Base-by-base conservation (phyloP, 2,113 vertebrate species). In the Sceloporus tristichus region DNA sequence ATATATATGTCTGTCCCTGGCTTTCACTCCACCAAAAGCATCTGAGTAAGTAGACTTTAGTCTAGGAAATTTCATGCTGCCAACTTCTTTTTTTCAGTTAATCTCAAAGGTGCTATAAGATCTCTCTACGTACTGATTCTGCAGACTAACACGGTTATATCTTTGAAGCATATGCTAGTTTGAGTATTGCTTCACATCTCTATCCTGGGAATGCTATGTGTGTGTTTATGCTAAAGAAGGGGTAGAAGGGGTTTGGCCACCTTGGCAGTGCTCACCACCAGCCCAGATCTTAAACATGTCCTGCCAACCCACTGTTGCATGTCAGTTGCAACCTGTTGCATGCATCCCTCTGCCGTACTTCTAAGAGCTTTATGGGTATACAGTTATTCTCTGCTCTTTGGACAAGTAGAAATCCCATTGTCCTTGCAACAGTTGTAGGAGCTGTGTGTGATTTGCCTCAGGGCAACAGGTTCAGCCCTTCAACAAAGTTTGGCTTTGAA, bases 401-500 rank as follows among this genome's bases (percentile, higher is more conserved):
- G 81, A 83, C 23, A 68, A 84, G 25, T 29, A 8, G n/a, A 29
- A 42, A 68, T 80, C 85, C 75, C 40, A 79, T 86, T 86, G 73
- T 87, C 59, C 23, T 83, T 38, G 23, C 25, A 68, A 18, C 65
- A 77, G 73, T 13, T 84, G 74, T 53, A 68, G 70, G n/a, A 42
- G n/a, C 9, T 2, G 21, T 53, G 13, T 59, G 27, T 48, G 42
- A 38, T 75, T n/a, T 77, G 80, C 81, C 87, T 27, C 19, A 78
- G 62, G 87, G 29, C 68, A 84, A 56, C 81, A 84, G 81, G 85
- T 71, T 54, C 66, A 23, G 27, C 14, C 54, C 53, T 59, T 9
- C 11, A 8, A 19, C n/a, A 68, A 75, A 88, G 82, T 27, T 38
- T 10, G 23, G 29, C 87, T 85, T 82, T 78, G 88, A 82, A 91